phyloP scores from a whole-genome alignment of 2,888 invertebrate genomes.

The Leptinotarsa haldemani region DNA sequence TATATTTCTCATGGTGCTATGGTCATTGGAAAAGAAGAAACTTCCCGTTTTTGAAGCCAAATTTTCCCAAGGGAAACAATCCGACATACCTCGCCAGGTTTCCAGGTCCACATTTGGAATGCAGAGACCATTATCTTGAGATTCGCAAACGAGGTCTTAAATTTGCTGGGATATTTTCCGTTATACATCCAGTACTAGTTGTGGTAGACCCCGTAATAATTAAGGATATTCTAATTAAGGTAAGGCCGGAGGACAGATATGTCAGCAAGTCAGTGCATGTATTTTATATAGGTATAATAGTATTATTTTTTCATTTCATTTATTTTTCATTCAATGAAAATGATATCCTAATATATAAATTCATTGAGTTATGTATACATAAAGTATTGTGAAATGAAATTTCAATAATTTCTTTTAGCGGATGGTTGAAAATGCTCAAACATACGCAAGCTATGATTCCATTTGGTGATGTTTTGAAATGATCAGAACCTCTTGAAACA shows the following conservation, averaged over 20 bases:
- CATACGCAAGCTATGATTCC: too few relatives aligned
- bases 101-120: slow-evolving; percentile 32
- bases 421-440: too few relatives aligned
- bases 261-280: too few relatives aligned
- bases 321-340: too few relatives aligned
- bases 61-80: slow-evolving; percentile 54
- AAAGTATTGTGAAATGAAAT: too few relatives aligned
- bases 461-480: too few relatives aligned
- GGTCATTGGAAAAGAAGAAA: slow-evolving; percentile 52
- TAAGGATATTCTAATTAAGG: slow-evolving; percentile 50
- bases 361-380: too few relatives aligned
- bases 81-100: slow-evolving; percentile 32
- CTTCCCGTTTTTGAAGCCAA: slow-evolving; percentile 49
- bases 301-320: background rate
- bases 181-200: slow-evolving; percentile 45
- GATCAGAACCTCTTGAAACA: too few relatives aligned
- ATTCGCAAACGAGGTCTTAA: slow-evolving; percentile 38
- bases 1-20: slow-evolving; percentile 10
- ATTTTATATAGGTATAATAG: too few relatives aligned
- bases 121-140: slow-evolving; percentile 40
- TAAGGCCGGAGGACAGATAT: background rate
- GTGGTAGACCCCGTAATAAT: slow-evolving; percentile 52
- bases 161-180: slow-evolving; percentile 41
- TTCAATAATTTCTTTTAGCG: too few relatives aligned
- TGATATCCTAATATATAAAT: too few relatives aligned